Evolutionary conservation across 2,113 vertebrate genomes (phyloP).

Genomic region (Prolemur simus): DNA sequence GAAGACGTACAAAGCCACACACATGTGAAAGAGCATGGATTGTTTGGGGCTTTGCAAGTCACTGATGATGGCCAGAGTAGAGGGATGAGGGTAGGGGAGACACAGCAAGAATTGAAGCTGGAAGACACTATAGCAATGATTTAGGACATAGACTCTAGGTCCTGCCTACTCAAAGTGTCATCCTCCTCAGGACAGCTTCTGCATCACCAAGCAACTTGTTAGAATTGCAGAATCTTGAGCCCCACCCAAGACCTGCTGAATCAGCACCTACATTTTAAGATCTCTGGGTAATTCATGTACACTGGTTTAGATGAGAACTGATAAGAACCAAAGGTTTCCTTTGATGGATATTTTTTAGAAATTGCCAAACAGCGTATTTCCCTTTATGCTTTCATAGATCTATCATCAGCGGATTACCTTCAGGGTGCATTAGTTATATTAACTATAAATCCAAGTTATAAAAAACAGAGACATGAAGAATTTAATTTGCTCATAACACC

Average conservation of each 20-base stretch:
- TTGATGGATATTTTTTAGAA: background rate
- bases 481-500: background rate
- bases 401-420: background rate
- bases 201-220: background rate
- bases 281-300: background rate
- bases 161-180: background rate
- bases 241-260: background rate
- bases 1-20: background rate
- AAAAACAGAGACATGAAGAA: background rate
- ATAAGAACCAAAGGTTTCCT: background rate
- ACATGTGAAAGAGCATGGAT: background rate
- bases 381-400: background rate
- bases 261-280: background rate
- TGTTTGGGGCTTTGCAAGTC: background rate
- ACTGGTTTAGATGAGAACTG: no score
- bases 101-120: background rate
- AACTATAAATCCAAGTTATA: background rate
- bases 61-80: background rate
- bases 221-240: background rate
- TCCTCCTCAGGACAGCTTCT: background rate
- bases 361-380: background rate
- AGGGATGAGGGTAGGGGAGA: background rate
- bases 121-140: background rate
- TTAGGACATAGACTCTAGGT: background rate
- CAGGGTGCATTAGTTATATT: background rate